Base-by-base conservation (phyloP, 1,140 invertebrate genomes). In the Zaprionus camerounensis region DNA sequence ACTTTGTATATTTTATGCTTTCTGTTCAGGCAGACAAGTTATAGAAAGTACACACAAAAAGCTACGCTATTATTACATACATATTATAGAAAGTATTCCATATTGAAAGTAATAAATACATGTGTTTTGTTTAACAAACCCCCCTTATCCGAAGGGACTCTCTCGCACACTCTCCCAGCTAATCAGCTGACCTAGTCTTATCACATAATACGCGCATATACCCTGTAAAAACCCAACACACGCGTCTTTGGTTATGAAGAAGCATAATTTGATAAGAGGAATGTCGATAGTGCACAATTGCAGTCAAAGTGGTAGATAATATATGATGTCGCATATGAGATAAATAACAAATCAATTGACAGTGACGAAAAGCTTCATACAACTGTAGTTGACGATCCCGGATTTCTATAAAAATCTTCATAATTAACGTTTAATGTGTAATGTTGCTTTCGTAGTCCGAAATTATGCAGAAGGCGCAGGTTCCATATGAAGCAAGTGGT, bases 1-100 rank as follows among this genome's bases (percentile, higher is more conserved):
- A 71, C 58, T 88, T 71, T 88, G 84, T 88, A 90, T 90, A 85
- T 82, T 85, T 90, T 64, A 82, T 68, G 71, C 85, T 81, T 68
- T 51, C 76, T 81, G 78, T 66, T 68, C 57, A 53, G 34, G 46
- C 82, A 86, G 71, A 46, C n/a, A 76, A 82, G 79, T 86, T 71
- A 68, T 81, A 71, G 64, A 84, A 68, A 75, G 22, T 74, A 62
- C 55, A 66, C 74, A 77, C 75, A 80, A 69, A 44, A 68, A 74
- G 26, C 53, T 28, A 59, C 62, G 24, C 73, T 71, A 87, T 68
- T 83, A 88, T 80, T 83, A 87, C 83, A 46, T 88, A 64, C 58
- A 62, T 84, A 84, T 84, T 73, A 84, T 80, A 84, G 81, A 46
- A 80, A 84, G 69, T 84, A 84, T 84, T 84, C 68, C 58, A 62